Evolutionary conservation across 2,797 vertebrate genomes (phyloP).

Genomic region (Columba guinea): DNA sequence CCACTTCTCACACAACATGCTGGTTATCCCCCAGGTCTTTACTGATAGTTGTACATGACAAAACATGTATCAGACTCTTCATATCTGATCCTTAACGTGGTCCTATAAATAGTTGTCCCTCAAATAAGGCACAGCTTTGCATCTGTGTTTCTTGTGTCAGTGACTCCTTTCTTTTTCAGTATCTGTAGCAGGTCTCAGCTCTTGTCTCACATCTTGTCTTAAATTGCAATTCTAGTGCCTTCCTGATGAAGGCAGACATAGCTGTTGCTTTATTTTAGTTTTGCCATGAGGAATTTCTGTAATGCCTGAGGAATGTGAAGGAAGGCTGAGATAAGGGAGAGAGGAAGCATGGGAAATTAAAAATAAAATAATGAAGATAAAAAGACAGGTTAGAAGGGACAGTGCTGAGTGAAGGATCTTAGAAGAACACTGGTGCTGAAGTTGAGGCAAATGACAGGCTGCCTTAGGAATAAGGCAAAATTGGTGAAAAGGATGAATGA

Average conservation of each 20-base stretch:
- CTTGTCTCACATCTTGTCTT: not conserved
- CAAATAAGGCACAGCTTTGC: not conserved
- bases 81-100: not conserved
- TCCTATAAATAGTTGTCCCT: not conserved
- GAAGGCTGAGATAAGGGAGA: not conserved
- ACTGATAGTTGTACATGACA: not conserved
- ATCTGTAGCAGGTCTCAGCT: not conserved
- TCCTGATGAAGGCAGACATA: not conserved
- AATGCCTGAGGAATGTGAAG: not conserved
- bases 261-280: not conserved
- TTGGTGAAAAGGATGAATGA: not conserved
- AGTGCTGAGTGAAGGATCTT: not conserved
- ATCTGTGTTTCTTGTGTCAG: fast-evolving
- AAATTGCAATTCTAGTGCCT: not conserved
- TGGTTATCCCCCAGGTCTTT: not conserved
- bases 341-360: not conserved
- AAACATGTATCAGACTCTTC: not conserved
- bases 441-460: not conserved
- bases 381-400: not conserved
- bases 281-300: not conserved
- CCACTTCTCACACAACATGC: fast-evolving
- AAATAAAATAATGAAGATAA: not conserved
- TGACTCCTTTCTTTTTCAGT: not conserved
- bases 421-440: not conserved
- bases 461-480: not conserved